Conservation (phyloP, 2,113 vertebrate species). For the Pycnonotus jocosus region DNA sequence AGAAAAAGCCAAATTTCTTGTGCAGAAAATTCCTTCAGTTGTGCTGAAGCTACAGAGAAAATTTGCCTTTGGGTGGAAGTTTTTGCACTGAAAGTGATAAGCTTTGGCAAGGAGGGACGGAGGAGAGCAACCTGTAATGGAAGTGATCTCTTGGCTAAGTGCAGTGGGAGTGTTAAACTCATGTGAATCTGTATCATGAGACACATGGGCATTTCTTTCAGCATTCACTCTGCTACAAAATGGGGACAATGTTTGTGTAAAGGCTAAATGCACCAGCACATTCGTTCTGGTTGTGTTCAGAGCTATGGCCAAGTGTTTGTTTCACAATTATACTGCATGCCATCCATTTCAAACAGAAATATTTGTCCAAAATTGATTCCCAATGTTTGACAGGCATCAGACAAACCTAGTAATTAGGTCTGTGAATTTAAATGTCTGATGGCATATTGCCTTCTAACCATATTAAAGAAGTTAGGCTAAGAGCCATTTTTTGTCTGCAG, state of each 20-base stretch:
- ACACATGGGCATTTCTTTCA: neutral
- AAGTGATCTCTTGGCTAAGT: neutral
- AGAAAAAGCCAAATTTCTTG: neutral
- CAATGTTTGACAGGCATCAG: conserved; percentile 30
- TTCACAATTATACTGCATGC: neutral
- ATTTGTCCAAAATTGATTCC: conserved; percentile 6
- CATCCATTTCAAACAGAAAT: conserved; percentile 16
- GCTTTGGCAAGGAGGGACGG: neutral
- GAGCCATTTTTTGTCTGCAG: conserved; percentile 67
- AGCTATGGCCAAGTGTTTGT: neutral
- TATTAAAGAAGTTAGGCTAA: neutral
- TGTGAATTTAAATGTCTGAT: conserved; percentile 39
- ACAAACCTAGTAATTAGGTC: conserved; percentile 74
- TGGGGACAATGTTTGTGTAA: neutral
- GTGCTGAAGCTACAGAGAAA: neutral
- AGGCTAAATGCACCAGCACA: neutral
- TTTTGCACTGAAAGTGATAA: neutral
- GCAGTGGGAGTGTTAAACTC: neutral
- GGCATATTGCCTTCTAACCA: neutral
- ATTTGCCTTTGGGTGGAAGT: neutral
- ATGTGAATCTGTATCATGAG: neutral
- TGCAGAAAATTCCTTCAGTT: neutral
- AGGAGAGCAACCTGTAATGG: neutral
- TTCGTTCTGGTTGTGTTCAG: neutral
- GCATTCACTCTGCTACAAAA: neutral